Evolutionary conservation across 2,888 invertebrate genomes (phyloP), one percentile per base, ranked within the genome.

Genomic region (Beris chalybata): DNA sequence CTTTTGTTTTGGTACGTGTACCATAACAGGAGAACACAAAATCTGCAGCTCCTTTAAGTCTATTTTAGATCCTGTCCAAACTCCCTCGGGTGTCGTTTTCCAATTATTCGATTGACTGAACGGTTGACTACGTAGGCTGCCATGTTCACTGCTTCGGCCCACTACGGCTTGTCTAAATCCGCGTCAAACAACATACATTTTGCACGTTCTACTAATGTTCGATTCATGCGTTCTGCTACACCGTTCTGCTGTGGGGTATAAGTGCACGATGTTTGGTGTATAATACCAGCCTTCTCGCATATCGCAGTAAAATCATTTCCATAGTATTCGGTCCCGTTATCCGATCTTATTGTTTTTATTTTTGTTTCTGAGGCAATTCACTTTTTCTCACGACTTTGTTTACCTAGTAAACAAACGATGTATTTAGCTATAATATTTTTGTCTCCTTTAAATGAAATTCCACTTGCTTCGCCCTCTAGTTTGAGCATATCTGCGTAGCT

Each of bases 141-240:
- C 43, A 66, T 69, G 13, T 57, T 54, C 13, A 71, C 64, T 6
- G 76, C 78, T 69, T 79, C 76, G 22, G 76, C 77, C 77, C 77
- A 76, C 56, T 72, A 71, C 9, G 64, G 68, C n/a, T 71, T 22
- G 68, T 30, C 59, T 65, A 7, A 75, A 61, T 22, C 22, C 22
- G 22, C 22, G 22, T 70, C 72, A 15, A 71, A 68, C 6, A 75
- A 11, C 72, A 75, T 71, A 22, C 73, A 72, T 48, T 65, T 65
- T n/a, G 72, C 71, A 32, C 57, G 70, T 59, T 74, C 74, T 6
- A 74, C 71, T 7, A 73, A 32, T 1, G 71, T 71, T 4, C 74
- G 44, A 50, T 74, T 75, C 45, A 66, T 69, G 13, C 72, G 38
- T 38, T 38, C 9, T 4, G 38, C 38, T 7, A 38, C 38, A 38